Percentiles rank a stretch among this genome's conserved stretches.
Evolutionary conservation across 2,113 vertebrate species (phyloP).

Genomic region (Micronycteris hirsuta): DNA sequence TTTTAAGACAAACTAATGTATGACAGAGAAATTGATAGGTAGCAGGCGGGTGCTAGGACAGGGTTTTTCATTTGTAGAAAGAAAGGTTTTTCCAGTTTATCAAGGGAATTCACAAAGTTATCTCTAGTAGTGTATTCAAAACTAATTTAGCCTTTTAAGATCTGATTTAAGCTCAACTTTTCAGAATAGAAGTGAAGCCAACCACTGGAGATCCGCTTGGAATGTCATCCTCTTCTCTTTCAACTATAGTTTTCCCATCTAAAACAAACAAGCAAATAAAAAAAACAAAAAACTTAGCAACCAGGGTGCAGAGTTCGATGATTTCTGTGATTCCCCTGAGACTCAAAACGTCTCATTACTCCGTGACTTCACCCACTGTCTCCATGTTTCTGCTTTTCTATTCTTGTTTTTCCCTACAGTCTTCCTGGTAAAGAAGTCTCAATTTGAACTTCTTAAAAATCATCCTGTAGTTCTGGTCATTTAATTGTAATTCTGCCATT

Average conservation of each 20-base stretch:
- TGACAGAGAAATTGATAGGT: not conserved
- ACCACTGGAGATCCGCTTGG: not conserved
- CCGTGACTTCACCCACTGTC: not conserved
- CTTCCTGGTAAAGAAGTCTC: not conserved
- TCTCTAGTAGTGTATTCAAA: not conserved
- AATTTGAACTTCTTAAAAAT: not conserved
- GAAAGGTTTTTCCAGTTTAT: not conserved
- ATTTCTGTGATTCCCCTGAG: not conserved
- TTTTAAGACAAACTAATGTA: not conserved
- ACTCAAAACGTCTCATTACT: not conserved
- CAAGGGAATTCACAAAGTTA: not conserved
- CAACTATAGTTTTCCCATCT: not conserved
- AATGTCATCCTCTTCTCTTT: not conserved
- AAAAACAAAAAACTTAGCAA: constrained; percentile 23
- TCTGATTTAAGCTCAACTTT: not conserved
- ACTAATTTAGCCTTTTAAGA: not conserved
- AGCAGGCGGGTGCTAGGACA: not conserved
- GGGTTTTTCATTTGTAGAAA: not conserved
- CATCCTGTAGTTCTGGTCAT: not conserved
- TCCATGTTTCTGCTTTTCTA: not conserved
- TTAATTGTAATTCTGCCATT: not conserved
- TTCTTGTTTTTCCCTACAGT: not conserved
- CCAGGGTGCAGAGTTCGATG: not conserved
- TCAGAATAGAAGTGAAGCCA: not conserved
- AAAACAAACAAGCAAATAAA: not conserved